Percentiles rank a stretch among this genome's conserved stretches.
These are phyloP conservation scores for Saccopteryx leptura DNA, from an alignment of 2,113 vertebrate species.

Conservation along the genomic window DNA sequence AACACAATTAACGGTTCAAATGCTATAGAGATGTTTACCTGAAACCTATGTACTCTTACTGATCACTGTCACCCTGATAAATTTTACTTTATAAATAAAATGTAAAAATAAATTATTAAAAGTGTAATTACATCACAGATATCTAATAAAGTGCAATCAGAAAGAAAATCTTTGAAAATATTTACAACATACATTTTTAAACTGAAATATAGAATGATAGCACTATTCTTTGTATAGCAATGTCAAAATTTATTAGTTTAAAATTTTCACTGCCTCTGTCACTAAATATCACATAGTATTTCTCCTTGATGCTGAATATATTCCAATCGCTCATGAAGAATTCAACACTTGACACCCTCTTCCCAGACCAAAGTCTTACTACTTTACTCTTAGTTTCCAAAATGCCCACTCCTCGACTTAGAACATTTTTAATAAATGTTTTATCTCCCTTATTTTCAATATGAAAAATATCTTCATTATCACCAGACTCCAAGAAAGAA, in stretches of 20 bases:
- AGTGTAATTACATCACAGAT: not conserved
- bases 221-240: not conserved
- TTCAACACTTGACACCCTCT: not conserved
- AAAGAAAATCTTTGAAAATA: not conserved
- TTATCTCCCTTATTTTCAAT: not conserved
- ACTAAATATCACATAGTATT: not conserved
- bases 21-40: too few species aligned
- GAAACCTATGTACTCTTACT: too few species aligned
- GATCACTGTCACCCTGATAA: too few species aligned
- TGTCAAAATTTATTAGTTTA: not conserved
- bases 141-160: not conserved
- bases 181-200: not conserved
- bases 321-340: not conserved
- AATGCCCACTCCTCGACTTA: not conserved
- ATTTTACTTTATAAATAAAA: too few species aligned
- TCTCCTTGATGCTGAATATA: not conserved
- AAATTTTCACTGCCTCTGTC: not conserved
- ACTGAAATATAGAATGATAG: not conserved
- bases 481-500: not conserved
- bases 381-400: not conserved
- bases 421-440: not conserved
- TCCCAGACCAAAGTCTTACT: not conserved
- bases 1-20: too few species aligned
- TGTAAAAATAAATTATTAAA: constrained; percentile 51
- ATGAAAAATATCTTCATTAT: not conserved